Conservation (phyloP, 1,140 invertebrate genomes). For the Theocolax elegans region DNA sequence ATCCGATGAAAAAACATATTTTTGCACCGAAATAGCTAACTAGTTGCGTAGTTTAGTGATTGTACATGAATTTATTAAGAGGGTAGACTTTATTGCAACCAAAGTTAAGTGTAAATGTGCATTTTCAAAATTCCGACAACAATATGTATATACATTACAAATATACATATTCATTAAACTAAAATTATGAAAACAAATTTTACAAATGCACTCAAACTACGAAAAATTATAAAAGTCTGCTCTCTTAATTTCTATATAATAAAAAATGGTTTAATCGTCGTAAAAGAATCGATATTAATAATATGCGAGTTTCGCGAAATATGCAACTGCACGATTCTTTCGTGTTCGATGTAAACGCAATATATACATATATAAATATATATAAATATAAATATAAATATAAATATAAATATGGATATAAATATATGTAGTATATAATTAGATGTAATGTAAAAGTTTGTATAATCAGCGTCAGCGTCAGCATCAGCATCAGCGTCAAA, state of each 20-base stretch:
- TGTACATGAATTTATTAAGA: slow-evolving; percentile 6
- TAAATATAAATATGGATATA: no score
- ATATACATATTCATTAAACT: not conserved
- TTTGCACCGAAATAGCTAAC: slow-evolving; percentile 38
- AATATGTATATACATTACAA: no score
- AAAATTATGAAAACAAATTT: no score
- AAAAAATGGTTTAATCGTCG: not conserved
- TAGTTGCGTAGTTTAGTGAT: slow-evolving; percentile 17
- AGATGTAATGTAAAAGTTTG: slow-evolving; percentile 6
- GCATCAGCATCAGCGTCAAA: not conserved
- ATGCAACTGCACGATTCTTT: not conserved
- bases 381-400: not conserved
- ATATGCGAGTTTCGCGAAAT: not conserved
- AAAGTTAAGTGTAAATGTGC: no score
- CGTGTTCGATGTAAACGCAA: slow-evolving; percentile 1
- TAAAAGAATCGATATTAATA: not conserved
- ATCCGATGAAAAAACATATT: slow-evolving; percentile 40
- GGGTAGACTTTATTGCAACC: slow-evolving; percentile 16
- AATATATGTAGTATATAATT: not conserved
- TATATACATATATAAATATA: not conserved
- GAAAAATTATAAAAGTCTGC: slow-evolving; percentile 8
- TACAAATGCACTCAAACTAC: no score
- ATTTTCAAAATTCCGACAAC: no score
- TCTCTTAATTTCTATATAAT: slow-evolving; percentile 9
- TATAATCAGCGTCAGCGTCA: not conserved